Percentiles rank a stretch among this genome's conserved stretches.
Conservation (phyloP, 2,113 vertebrate genomes). For the Pseudopodoces humilis region DNA sequence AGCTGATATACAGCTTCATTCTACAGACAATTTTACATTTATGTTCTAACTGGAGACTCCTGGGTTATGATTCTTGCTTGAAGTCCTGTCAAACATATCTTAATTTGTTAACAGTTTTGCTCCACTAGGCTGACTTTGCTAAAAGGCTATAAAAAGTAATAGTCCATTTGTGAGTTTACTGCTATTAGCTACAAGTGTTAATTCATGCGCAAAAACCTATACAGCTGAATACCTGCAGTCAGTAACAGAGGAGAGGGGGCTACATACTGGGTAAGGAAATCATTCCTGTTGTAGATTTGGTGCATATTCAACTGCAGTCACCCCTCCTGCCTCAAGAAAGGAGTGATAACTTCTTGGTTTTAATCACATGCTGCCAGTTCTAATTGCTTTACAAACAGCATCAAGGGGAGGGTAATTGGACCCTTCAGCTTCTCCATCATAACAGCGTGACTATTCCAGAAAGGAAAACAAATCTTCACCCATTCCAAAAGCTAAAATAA, state of each 20-base stretch:
- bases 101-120: conserved; percentile 62
- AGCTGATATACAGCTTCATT: not conserved
- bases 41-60: not conserved
- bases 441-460: not conserved
- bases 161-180: conserved; percentile 67
- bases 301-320: not conserved
- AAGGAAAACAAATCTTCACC: not conserved
- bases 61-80: conserved; percentile 6
- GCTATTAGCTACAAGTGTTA: conserved; percentile 59
- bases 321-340: not conserved
- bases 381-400: conserved; percentile 46
- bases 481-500: not conserved
- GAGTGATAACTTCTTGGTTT: conserved; percentile 29
- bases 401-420: not conserved
- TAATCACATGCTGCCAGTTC: conserved; percentile 14
- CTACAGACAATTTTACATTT: not conserved
- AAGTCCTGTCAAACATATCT: conserved; percentile 40
- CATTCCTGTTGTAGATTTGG: not conserved
- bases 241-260: not conserved
- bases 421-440: not conserved
- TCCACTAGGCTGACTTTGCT: conserved; percentile 53
- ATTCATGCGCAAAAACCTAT: not conserved
- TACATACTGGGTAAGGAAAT: not conserved
- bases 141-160: conserved; percentile 70
- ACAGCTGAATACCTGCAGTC: not conserved